Conservation (phyloP, 2,113 vertebrate species). For the Acinonyx jubatus region DNA sequence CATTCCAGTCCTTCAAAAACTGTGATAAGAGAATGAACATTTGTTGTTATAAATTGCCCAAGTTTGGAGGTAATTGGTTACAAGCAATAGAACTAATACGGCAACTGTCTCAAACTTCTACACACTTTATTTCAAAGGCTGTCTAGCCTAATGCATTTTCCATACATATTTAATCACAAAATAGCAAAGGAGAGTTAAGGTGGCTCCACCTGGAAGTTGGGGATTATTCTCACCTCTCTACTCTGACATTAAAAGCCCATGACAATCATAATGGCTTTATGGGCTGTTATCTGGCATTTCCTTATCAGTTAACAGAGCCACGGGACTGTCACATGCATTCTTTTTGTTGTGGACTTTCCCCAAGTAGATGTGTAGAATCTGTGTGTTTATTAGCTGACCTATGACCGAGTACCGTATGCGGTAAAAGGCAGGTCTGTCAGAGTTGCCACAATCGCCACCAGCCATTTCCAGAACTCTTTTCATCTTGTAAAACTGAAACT, state of each 20-base stretch:
- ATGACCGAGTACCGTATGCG: background rate
- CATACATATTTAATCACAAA: constrained; percentile 22
- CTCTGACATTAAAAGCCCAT: background rate
- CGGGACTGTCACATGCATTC: background rate
- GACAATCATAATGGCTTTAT: background rate
- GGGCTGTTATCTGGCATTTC: background rate
- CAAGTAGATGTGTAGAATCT: background rate
- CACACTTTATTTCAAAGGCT: constrained; percentile 25
- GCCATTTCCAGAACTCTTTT: background rate
- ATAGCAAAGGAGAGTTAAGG: background rate
- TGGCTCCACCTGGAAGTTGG: background rate
- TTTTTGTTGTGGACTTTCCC: background rate
- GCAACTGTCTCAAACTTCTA: background rate
- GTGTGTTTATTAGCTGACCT: background rate
- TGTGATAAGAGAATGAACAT: background rate
- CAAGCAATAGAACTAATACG: background rate
- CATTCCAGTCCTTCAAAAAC: background rate
- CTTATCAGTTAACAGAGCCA: background rate
- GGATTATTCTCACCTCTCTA: background rate
- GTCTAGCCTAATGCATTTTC: background rate
- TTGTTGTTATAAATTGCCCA: background rate
- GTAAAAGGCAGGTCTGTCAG: background rate
- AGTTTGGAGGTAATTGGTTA: background rate
- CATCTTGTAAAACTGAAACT: background rate
- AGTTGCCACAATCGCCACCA: background rate